phyloP scores from a whole-genome alignment of 2,113 vertebrate genomes.

The Larimichthys polyactis region DNA sequence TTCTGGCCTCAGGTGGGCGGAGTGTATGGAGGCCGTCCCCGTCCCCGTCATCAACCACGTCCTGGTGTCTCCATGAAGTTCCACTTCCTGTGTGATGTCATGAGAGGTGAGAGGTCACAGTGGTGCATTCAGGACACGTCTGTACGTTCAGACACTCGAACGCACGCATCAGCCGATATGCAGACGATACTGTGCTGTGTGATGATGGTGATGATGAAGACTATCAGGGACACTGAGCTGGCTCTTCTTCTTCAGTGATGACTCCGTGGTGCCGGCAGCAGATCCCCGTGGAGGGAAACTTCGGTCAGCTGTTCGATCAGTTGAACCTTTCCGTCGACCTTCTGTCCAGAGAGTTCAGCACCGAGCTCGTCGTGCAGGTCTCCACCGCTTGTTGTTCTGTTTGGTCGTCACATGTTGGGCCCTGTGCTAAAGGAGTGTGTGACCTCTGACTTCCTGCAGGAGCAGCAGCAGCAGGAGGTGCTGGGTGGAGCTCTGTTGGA shows the following conservation, averaged over 20 bases:
- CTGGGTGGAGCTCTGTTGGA: slow-evolving; percentile 36
- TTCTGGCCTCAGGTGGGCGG: slow-evolving; percentile 73
- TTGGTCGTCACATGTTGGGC: too few species aligned
- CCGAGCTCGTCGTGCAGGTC: slow-evolving; percentile 81
- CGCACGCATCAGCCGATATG: neutral
- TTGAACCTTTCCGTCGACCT: slow-evolving; percentile 83
- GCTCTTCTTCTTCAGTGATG: slow-evolving; percentile 80
- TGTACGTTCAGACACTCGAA: too few species aligned
- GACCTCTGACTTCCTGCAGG: slow-evolving; percentile 38
- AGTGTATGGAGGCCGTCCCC: slow-evolving; percentile 47
- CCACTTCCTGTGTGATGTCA: slow-evolving; percentile 86
- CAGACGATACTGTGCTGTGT: neutral
- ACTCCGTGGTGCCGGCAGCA: slow-evolving; percentile 84
- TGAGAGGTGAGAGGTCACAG: slow-evolving; percentile 72
- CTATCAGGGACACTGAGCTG: too few species aligned
- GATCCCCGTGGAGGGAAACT: slow-evolving; percentile 93
- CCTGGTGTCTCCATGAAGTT: slow-evolving; percentile 92
- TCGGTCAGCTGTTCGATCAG: slow-evolving; percentile 88
- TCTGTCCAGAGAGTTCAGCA: slow-evolving; percentile 84
- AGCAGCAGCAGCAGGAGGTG: slow-evolving; percentile 48
- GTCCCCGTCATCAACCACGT: slow-evolving; percentile 86
- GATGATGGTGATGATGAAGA: too few species aligned
- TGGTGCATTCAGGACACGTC: too few species aligned
- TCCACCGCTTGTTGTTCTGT: accelerated
- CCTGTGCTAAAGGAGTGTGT: neutral